Evolutionary conservation across 2,113 vertebrate species (phyloP).

Genomic region (Tauraco erythrolophus): DNA sequence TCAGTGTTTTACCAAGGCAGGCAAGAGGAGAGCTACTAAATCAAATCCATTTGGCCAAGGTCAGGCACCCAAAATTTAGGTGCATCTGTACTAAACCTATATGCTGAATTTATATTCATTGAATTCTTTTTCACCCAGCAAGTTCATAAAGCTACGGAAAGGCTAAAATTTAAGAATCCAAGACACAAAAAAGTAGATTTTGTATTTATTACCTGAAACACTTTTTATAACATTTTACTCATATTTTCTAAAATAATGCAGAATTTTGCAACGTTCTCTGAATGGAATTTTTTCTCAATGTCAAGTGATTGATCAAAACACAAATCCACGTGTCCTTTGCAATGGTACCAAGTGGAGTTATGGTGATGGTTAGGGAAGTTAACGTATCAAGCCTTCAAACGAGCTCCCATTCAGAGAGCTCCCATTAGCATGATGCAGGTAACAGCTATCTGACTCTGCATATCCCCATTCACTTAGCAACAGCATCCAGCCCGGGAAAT

Average conservation of each 20-base stretch:
- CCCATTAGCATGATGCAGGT: neutral
- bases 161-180: neutral
- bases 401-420: neutral
- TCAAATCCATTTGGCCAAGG: neutral
- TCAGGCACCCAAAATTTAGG: neutral
- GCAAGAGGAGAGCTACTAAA: neutral
- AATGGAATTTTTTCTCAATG: neutral
- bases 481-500: neutral
- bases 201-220: neutral
- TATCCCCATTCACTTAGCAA: neutral
- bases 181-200: neutral
- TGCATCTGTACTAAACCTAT: neutral
- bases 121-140: neutral
- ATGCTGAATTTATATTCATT: neutral
- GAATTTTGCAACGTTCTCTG: neutral
- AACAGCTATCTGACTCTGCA: neutral
- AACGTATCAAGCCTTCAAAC: neutral
- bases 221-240: neutral
- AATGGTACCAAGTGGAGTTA: neutral
- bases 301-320: neutral
- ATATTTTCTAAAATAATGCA: neutral
- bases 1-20: neutral
- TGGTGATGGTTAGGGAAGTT: neutral
- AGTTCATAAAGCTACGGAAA: neutral
- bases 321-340: neutral